phyloP scores from a whole-genome alignment of 2,797 vertebrate species.

The Coreius guichenoti region DNA sequence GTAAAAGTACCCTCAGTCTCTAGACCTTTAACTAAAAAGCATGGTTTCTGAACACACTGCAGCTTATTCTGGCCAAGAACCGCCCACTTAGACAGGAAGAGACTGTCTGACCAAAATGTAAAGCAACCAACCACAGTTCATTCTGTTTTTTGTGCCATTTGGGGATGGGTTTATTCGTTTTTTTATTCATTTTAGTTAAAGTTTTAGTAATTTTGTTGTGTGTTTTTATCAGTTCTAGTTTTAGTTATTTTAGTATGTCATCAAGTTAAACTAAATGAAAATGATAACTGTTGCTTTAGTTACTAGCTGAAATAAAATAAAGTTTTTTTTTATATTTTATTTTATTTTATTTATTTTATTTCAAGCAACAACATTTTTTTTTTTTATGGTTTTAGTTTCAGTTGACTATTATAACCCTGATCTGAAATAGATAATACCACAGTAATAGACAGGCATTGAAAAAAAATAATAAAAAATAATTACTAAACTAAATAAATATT shows the following conservation, averaged over 20 bases:
- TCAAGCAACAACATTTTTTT: no score
- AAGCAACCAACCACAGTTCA: not conserved
- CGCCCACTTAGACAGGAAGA: not conserved
- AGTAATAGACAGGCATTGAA: no score
- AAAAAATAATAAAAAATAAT: no score
- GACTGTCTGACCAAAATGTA: constrained; percentile 21
- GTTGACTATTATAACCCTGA: no score
- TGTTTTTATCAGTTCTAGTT: no score
- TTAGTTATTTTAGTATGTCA: not conserved
- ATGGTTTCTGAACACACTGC: not conserved
- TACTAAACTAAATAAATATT: no score
- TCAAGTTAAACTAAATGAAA: not conserved
- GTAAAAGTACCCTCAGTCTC: not conserved
- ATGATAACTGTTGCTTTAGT: not conserved
- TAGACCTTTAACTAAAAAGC: not conserved
- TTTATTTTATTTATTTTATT: no score
- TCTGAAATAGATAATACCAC: no score
- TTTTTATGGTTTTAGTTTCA: no score
- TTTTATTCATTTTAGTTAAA: no score
- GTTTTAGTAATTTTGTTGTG: not conserved
- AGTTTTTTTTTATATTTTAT: no score
- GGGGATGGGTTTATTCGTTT: no score
- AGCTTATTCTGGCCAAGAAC: constrained; percentile 4
- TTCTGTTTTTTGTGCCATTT: not conserved
- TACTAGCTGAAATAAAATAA: not conserved